Evolutionary conservation across 2,888 invertebrate species (phyloP).

Genomic region (Villa cingulata): DNA sequence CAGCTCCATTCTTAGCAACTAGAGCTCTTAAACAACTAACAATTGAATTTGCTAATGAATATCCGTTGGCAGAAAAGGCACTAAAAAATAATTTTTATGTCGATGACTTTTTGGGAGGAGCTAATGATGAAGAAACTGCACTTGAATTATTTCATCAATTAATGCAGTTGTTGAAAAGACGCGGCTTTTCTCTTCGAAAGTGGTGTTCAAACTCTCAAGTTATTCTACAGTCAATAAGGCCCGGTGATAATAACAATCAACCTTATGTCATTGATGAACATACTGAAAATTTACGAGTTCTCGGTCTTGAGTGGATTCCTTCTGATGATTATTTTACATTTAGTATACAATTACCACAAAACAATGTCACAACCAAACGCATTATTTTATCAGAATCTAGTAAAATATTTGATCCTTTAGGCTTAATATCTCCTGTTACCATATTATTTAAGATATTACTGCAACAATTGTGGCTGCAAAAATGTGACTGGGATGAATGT

Average conservation of each 20-base stretch:
- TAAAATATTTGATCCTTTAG: conserved; percentile 16
- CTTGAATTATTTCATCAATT: not conserved
- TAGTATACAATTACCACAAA: conserved; percentile 7
- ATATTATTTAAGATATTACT: conserved; percentile 16
- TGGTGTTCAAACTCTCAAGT: not conserved
- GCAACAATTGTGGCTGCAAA: conserved; percentile 16
- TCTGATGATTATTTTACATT: not conserved
- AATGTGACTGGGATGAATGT: conserved; percentile 15
- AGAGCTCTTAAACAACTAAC: no score
- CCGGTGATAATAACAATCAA: not conserved
- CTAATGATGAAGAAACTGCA: not conserved
- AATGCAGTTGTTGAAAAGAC: no score
- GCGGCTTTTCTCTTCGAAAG: not conserved
- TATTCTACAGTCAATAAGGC: not conserved
- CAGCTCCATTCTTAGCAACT: no score
- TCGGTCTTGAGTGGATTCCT: not conserved
- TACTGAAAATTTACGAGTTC: not conserved
- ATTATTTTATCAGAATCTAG: conserved; percentile 12
- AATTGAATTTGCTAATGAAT: no score
- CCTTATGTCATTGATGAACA: not conserved
- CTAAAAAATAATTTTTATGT: no score
- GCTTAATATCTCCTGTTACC: conserved; percentile 11
- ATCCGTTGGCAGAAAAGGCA: no score
- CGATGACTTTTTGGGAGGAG: no score
- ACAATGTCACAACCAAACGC: conserved; percentile 12